Conservation (phyloP, 2,113 vertebrate genomes). For the Chaetops frenatus region DNA sequence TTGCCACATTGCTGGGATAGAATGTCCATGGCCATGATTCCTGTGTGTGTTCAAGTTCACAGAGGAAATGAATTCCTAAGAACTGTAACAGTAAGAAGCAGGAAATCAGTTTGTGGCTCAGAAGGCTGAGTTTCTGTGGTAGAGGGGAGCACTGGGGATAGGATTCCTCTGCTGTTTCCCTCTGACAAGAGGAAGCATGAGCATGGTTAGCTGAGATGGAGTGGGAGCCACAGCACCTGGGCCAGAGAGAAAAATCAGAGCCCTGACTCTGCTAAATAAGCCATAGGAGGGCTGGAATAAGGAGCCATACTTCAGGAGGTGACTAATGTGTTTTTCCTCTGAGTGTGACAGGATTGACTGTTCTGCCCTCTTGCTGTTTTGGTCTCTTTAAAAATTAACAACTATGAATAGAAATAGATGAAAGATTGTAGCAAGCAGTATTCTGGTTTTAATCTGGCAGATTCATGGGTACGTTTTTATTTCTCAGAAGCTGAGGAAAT, state of each 20-base stretch:
- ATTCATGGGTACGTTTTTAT: not conserved
- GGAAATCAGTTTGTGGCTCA: not conserved
- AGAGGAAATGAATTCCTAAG: not conserved
- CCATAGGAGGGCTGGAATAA: not conserved
- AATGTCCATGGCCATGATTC: not conserved
- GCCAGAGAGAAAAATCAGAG: not conserved
- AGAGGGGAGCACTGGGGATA: not conserved
- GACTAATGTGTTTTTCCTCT: conserved; percentile 9
- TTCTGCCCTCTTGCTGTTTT: conserved; percentile 9
- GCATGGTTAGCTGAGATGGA: not conserved
- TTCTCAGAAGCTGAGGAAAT: not conserved
- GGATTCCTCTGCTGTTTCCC: not conserved
- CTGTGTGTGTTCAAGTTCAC: not conserved
- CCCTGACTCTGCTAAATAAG: not conserved
- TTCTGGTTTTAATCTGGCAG: not conserved
- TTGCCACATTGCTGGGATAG: not conserved
- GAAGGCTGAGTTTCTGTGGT: not conserved
- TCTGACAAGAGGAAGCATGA: not conserved
- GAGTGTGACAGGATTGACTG: not conserved
- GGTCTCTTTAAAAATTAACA: conserved; percentile 47
- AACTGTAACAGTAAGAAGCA: not conserved
- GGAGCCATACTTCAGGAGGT: not conserved
- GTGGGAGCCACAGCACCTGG: not conserved
- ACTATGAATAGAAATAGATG: not conserved
- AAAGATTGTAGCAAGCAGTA: not conserved